Evolutionary conservation across 2,113 vertebrate genomes (phyloP), one percentile per base, ranked within the genome.

Genomic region (Macheiramphus alcinus): DNA sequence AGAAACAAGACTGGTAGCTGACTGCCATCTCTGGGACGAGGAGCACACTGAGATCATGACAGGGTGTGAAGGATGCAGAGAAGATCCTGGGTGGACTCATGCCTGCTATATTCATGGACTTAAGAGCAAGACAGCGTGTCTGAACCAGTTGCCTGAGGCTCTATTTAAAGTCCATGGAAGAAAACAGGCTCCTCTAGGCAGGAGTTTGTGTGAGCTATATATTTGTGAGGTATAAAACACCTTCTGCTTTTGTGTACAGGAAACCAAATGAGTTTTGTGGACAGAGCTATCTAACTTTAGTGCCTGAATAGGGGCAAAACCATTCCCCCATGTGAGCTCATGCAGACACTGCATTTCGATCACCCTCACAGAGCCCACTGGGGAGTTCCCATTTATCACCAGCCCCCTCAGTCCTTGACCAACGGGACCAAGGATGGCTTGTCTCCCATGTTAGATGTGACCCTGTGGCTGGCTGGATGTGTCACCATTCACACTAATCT

Each of bases 371-470:
- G 20, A 82, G 26, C 12, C 32, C 38, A 21, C 13, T 26, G 19
- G 8, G 17, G 14, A 48, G 7, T 13, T 52, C 23, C 48, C 40
- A 27, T 26, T 67, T 29, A 32, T 48, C 43, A 59, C 17, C 53
- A 67, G 3, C 7, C 12, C 16, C 0, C 29, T 32, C 45, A 47
- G 19, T 4, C 16, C 16, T 31, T 27, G 59, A 19, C 21, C n/a
- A 42, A 15, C 1, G 0, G 56, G 6, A 16, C 10, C 0, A 1
- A 59, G 36, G 13, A 22, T 5, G n/a, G 73, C 47, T 38, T 66
- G 36, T 55, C 40, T 36, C 7, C 42, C 5, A 0, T 9, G 7
- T 43, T 13, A 53, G 36, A 63, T 0, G 0, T 47, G 13, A 32
- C 16, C 32, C 42, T 47, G 25, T 65, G 13, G 55, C 59, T 36